A percentile compares a stretch with the other conserved stretches of the same genome.
Evolutionary conservation across 2,113 vertebrate species (phyloP).

Genomic region (Thermophis baileyi): DNA sequence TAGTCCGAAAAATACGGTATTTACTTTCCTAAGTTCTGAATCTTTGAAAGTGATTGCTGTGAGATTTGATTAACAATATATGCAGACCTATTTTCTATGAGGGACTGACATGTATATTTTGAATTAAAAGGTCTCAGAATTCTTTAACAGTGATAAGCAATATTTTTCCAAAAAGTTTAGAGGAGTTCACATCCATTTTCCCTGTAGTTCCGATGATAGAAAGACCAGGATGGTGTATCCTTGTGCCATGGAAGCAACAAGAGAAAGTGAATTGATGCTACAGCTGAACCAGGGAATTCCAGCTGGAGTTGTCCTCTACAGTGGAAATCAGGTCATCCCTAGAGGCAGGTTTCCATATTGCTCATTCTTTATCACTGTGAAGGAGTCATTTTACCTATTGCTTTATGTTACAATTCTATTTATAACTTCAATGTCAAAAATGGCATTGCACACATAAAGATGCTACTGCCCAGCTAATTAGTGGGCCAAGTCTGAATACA

Average conservation of each 20-base stretch:
- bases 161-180: background rate
- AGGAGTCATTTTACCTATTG: background rate
- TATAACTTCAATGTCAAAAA: background rate
- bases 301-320: background rate
- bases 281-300: background rate
- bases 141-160: background rate
- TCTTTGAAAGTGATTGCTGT: background rate
- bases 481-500: slow-evolving; percentile 28
- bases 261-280: background rate
- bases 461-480: slow-evolving; percentile 40
- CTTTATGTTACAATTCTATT: background rate
- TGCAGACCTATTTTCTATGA: background rate
- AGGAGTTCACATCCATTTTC: background rate
- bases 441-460: background rate
- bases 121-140: background rate
- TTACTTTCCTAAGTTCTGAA: background rate
- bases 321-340: background rate
- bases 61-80: background rate
- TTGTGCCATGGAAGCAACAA: background rate
- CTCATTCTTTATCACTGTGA: background rate
- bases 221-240: background rate
- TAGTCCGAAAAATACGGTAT: too few relatives aligned
- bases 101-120: background rate
- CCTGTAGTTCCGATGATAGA: background rate
- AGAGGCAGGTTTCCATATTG: background rate